A percentile compares a stretch with the other conserved stretches of the same genome.
Evolutionary conservation across 64 coral and sea anemone species (phyloP).

Genomic region (Actinia tenebrosa): DNA sequence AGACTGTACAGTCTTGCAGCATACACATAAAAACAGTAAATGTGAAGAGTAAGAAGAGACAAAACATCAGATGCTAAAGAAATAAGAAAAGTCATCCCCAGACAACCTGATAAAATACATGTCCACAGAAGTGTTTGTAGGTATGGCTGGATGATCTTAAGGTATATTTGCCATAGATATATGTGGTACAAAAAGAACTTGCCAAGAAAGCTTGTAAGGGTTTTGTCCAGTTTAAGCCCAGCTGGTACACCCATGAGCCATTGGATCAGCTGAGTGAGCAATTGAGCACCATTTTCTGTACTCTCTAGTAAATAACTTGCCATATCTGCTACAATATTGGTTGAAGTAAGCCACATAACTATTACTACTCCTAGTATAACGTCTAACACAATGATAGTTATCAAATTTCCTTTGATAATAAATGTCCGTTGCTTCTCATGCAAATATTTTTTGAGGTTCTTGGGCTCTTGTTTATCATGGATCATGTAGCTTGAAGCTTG

Average conservation of each 20-base stretch:
- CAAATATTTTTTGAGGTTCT: neutral
- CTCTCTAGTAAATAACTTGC: constrained; percentile 49
- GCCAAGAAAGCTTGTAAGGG: constrained; percentile 67
- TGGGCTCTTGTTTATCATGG: neutral
- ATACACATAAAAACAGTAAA: constrained; percentile 99
- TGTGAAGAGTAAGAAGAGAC: constrained; percentile 85
- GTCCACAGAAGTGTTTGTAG: constrained; percentile 62
- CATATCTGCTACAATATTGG: constrained; percentile 7
- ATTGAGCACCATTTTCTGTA: constrained; percentile 65
- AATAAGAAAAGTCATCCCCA: constrained; percentile 82
- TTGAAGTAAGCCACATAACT: constrained; percentile 47
- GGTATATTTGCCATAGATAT: constrained; percentile 84
- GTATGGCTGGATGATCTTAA: constrained; percentile 71
- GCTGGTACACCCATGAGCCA: constrained; percentile 87
- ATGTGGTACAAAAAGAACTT: constrained; percentile 93
- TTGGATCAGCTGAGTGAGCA: constrained; percentile 50
- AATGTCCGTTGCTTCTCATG: neutral
- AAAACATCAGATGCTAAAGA: constrained; percentile 72
- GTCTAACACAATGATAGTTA: constrained; percentile 39
- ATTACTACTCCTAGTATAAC: constrained; percentile 63
- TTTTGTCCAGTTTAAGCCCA: constrained; percentile 86
- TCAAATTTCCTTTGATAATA: constrained; percentile 37
- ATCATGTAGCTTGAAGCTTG: neutral
- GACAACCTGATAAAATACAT: constrained; percentile 68
- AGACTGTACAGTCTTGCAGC: constrained; percentile 85